Conservation (phyloP, 2,797 vertebrate species). For the Argyrosomus regius region DNA sequence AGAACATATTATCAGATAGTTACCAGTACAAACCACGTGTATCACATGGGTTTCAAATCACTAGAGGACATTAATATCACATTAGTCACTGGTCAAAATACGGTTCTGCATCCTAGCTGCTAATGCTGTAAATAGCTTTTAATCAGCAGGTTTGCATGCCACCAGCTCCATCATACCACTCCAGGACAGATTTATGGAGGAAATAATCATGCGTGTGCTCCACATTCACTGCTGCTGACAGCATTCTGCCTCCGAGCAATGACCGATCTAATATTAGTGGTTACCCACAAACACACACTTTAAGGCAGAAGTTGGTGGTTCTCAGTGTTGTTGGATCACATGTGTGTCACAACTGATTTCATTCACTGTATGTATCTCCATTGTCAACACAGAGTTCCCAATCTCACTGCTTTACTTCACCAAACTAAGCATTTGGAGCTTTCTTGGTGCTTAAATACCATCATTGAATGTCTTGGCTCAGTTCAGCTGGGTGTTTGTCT, state of each 20-base stretch:
- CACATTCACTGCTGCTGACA: conserved; percentile 7
- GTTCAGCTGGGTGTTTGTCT: conserved; percentile 34
- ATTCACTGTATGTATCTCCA: not conserved
- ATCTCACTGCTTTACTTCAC: conserved; percentile 8
- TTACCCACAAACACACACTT: conserved; percentile 2
- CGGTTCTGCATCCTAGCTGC: not conserved
- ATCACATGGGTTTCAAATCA: not conserved
- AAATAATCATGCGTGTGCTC: conserved; percentile 20
- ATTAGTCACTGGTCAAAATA: no score
- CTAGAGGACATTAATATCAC: not conserved
- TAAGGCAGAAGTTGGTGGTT: not conserved
- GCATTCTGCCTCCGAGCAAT: not conserved
- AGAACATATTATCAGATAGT: not conserved
- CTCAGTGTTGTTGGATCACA: not conserved
- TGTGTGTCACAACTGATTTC: not conserved
- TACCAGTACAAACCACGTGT: not conserved
- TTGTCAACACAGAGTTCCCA: not conserved
- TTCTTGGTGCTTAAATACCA: conserved; percentile 25
- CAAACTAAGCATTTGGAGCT: conserved; percentile 40
- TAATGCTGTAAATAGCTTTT: conserved; percentile 19
- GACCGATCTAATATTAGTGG: conserved; percentile 3
- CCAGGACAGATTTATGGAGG: conserved; percentile 25
- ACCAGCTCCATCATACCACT: conserved; percentile 13
- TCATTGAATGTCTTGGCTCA: conserved; percentile 36
- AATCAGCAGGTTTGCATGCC: conserved; percentile 12